Evolutionary conservation across 2,113 vertebrate species (phyloP).

Genomic region (Blennius ocellaris): DNA sequence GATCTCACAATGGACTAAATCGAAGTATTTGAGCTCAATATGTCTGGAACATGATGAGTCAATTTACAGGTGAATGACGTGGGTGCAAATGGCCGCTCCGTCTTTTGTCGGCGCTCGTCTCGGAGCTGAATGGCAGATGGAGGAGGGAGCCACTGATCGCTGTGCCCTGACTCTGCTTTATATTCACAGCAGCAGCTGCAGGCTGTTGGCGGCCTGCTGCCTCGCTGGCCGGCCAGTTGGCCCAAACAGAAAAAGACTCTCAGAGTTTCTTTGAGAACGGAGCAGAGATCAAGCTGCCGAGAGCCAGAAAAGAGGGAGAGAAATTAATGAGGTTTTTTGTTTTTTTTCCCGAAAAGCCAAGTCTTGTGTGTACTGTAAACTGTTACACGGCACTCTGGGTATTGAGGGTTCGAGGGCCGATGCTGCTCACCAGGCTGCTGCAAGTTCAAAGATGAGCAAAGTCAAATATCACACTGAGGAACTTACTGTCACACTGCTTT

Average conservation of each 20-base stretch:
- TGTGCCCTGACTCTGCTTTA: slow-evolving; percentile 50
- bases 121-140: slow-evolving; percentile 37
- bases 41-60: not conserved
- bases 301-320: not conserved
- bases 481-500: too few relatives aligned
- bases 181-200: slow-evolving; percentile 49
- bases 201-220: slow-evolving; percentile 53
- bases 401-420: not conserved
- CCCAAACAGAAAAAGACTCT: slow-evolving; percentile 41
- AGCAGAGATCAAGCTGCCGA: slow-evolving; percentile 42
- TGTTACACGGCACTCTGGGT: slow-evolving; percentile 4
- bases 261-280: slow-evolving; percentile 29
- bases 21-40: not conserved
- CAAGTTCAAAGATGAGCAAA: slow-evolving; percentile 1
- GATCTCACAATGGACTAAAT: not conserved
- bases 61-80: not conserved
- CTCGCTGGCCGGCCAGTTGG: slow-evolving; percentile 42
- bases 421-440: not conserved
- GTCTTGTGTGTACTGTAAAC: not conserved
- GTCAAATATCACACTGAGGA: slow-evolving; percentile 17
- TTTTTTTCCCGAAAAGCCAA: too few relatives aligned
- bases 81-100: not conserved
- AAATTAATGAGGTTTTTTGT: not conserved
- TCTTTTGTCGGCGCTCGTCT: slow-evolving; percentile 15
- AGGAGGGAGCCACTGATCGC: slow-evolving; percentile 33